Evolutionary conservation across 2,888 invertebrate species (phyloP).

Genomic region (Conomelus anceps): DNA sequence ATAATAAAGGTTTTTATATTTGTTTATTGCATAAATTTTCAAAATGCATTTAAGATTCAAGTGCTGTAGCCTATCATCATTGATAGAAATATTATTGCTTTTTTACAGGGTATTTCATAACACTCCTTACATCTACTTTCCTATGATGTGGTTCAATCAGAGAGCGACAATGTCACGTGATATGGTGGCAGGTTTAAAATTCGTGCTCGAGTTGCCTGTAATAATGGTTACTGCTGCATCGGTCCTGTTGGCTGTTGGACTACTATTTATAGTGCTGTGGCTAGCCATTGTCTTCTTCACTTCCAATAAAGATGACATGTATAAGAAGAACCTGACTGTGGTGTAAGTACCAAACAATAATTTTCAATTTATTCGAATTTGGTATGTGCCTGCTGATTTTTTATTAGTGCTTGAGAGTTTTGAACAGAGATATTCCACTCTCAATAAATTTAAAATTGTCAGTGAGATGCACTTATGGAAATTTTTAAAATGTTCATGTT

Average conservation of each 20-base stretch:
- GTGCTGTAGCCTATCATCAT: no score
- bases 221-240: background rate
- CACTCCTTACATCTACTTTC: conserved; percentile 36
- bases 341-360: background rate
- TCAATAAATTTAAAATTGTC: no score
- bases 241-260: background rate
- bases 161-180: conserved; percentile 34
- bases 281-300: background rate
- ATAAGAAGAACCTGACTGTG: background rate
- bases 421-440: no score
- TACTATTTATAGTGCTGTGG: background rate
- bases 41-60: no score
- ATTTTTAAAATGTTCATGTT: no score
- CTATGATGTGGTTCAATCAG: conserved; percentile 38
- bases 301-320: background rate
- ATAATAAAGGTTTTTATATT: no score
- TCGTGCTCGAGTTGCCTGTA: conserved; percentile 30
- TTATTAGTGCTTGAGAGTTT: no score
- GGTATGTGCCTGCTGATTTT: no score
- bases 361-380: no score
- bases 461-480: no score
- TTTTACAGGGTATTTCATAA: conserved; percentile 34
- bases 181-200: conserved; percentile 30
- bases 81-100: background rate
- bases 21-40: no score